Evolutionary conservation across 2,113 vertebrate genomes (phyloP).

Genomic region (Rhagologus leucostigma): DNA sequence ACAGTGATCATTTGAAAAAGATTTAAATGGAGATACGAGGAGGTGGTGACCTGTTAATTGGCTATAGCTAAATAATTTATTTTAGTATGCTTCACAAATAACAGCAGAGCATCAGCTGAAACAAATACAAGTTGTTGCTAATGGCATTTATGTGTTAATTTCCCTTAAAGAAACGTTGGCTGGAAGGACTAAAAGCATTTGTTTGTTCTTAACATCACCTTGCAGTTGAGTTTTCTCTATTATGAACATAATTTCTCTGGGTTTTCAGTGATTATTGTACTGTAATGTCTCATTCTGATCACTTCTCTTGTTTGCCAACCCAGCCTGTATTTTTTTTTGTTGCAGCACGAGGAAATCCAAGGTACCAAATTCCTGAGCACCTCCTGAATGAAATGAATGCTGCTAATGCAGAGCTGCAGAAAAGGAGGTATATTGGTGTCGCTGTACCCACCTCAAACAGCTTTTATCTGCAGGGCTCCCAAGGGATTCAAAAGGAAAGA

Average conservation of each 20-base stretch:
- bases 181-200: background rate
- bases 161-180: background rate
- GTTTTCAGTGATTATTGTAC: background rate
- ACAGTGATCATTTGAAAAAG: background rate
- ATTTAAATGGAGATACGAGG: background rate
- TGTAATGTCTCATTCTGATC: background rate
- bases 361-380: conserved; percentile 82
- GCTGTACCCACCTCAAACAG: background rate
- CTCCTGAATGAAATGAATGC: conserved; percentile 84
- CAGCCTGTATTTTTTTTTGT: background rate
- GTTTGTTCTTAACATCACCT: background rate
- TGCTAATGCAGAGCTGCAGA: conserved; percentile 80
- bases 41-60: background rate
- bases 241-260: background rate
- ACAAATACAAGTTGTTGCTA: background rate
- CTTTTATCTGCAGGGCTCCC: background rate
- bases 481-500: background rate
- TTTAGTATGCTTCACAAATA: background rate
- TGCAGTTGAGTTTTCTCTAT: background rate
- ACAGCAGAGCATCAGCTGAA: background rate
- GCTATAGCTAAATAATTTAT: background rate
- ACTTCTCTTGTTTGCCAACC: background rate
- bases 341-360: conserved; percentile 83
- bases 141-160: background rate
- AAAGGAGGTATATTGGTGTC: conserved; percentile 75